Conservation (phyloP, 1,140 invertebrate species). For the Drosophila paulistorum region DNA sequence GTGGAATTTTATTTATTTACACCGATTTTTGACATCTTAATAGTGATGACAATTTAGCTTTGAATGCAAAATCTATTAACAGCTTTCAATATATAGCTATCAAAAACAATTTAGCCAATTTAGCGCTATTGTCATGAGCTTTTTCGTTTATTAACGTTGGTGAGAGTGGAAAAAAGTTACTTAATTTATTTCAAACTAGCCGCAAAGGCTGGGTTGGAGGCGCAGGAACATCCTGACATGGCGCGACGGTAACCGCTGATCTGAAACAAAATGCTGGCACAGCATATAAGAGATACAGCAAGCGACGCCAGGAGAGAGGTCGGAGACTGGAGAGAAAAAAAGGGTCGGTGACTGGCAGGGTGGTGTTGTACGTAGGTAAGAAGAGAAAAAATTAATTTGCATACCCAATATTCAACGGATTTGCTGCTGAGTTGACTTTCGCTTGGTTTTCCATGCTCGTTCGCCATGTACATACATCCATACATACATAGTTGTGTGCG, state of each 20-base stretch:
- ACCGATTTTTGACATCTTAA: neutral
- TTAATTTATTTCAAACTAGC: too few species aligned
- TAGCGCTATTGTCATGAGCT: neutral
- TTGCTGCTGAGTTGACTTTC: constrained; percentile 30
- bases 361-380: constrained; percentile 7
- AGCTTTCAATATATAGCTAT: too few species aligned
- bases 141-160: too few species aligned
- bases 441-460: constrained; percentile 28
- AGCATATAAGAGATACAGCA: constrained; percentile 44
- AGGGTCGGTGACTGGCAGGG: constrained; percentile 2
- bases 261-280: constrained; percentile 55
- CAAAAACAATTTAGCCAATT: too few species aligned
- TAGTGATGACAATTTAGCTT: neutral
- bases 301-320: neutral
- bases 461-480: neutral
- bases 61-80: too few species aligned
- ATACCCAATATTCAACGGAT: constrained; percentile 73
- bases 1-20: too few species aligned
- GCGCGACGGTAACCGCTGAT: constrained; percentile 44
- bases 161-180: too few species aligned
- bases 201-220: constrained; percentile 3
- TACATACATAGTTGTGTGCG: neutral
- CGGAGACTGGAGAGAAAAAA: neutral
- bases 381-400: constrained; percentile 75
- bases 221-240: constrained; percentile 25